These are phyloP conservation scores for Dendroctonus valens DNA, from an alignment of 1,140 invertebrate species.

Conservation along the genomic window DNA sequence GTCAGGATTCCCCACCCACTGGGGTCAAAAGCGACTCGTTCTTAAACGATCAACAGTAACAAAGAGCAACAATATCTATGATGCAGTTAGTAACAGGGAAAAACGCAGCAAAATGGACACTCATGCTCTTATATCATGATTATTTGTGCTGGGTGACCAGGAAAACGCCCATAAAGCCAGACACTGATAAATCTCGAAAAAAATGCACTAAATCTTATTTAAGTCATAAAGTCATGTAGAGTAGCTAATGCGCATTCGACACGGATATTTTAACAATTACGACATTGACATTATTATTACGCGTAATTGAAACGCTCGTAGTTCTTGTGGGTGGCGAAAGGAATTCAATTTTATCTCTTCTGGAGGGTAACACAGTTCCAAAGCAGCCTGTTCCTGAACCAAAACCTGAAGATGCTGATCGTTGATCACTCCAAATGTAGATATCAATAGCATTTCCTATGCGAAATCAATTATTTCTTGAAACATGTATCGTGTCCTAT, in stretches of 20 bases:
- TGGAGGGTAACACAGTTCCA: not conserved
- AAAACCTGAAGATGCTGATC: too few relatives aligned
- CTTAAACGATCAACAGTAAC: too few relatives aligned
- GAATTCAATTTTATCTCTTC: not conserved
- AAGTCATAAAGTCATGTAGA: conserved; percentile 21
- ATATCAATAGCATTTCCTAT: conserved; percentile 31
- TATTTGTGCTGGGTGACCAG: conserved; percentile 22
- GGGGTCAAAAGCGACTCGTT: too few relatives aligned
- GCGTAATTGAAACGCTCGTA: too few relatives aligned
- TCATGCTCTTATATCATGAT: conserved; percentile 10
- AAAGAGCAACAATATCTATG: too few relatives aligned
- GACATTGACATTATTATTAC: conserved; percentile 15
- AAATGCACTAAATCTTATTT: conserved; percentile 22
- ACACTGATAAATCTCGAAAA: conserved; percentile 10
- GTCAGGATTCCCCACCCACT: too few relatives aligned
- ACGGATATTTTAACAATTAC: conserved; percentile 29
- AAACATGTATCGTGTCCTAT: conserved; percentile 34
- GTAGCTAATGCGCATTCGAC: conserved; percentile 26
- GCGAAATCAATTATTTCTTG: conserved; percentile 33
- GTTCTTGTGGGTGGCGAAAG: not conserved
- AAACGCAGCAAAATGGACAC: too few relatives aligned
- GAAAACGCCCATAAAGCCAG: conserved; percentile 17
- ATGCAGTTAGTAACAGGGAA: too few relatives aligned
- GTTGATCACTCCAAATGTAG: too few relatives aligned
- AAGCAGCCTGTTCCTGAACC: not conserved